These are phyloP conservation scores for Acrocephalus scirpaceus DNA, from an alignment of 2,797 vertebrate genomes.

Conservation along the genomic window DNA sequence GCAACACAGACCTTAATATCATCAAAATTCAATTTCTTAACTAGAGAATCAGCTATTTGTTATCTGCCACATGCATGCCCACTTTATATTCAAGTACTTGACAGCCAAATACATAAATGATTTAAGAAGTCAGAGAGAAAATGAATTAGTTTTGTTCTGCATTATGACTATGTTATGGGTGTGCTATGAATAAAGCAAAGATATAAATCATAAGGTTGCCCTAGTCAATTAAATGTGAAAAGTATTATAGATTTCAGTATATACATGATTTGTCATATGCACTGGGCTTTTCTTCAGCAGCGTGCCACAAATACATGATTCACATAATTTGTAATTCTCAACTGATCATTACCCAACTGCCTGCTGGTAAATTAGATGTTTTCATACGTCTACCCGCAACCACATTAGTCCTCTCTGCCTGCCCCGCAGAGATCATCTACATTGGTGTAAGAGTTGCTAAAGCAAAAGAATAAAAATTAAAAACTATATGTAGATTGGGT, in stretches of 20 bases:
- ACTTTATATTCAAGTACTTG: slow-evolving; percentile 55
- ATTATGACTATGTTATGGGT: not conserved
- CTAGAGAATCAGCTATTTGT: slow-evolving; percentile 31
- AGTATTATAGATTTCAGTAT: slow-evolving; percentile 47
- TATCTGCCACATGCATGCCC: not conserved
- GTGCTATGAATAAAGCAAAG: slow-evolving; percentile 26
- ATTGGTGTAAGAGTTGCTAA: not conserved
- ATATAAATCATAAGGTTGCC: slow-evolving; percentile 41
- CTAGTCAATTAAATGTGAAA: slow-evolving; percentile 46
- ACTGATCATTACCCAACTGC: slow-evolving; percentile 58
- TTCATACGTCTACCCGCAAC: slow-evolving; percentile 21
- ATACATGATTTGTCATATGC: slow-evolving; percentile 17
- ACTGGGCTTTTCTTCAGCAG: slow-evolving; percentile 41
- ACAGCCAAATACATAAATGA: slow-evolving; percentile 40
- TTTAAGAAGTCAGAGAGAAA: slow-evolving; percentile 59
- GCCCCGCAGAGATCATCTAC: not conserved
- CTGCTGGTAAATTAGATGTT: slow-evolving; percentile 61
- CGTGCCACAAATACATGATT: slow-evolving; percentile 26
- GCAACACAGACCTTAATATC: not conserved
- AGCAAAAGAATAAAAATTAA: slow-evolving; percentile 11
- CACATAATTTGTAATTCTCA: slow-evolving; percentile 51
- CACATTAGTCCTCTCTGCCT: slow-evolving; percentile 43
- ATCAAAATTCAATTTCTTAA: slow-evolving; percentile 52
- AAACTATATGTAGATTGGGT: not conserved
- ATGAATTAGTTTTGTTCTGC: slow-evolving; percentile 40